phyloP scores from a whole-genome alignment of 2,888 invertebrate genomes.

The Brachylomia viminalis region DNA sequence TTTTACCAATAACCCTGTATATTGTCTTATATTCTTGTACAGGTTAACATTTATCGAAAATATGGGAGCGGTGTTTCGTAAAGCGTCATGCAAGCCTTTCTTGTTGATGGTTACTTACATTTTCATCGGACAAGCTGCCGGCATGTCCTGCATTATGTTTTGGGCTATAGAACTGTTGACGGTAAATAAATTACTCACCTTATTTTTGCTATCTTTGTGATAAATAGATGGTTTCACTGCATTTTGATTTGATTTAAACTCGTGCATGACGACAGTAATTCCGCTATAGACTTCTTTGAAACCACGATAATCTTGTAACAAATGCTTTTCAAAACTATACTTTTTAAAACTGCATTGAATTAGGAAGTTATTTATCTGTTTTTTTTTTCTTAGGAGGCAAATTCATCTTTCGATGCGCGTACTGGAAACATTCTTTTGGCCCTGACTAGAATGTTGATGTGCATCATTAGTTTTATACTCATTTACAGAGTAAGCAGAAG shows the following conservation, averaged over 20 bases:
- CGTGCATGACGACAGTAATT: background rate
- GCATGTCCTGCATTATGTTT: conserved; percentile 74
- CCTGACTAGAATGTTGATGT: conserved; percentile 70
- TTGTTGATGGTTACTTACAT: conserved; percentile 70
- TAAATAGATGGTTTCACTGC: background rate
- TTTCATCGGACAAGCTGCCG: conserved; percentile 72
- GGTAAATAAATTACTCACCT: conserved; percentile 62
- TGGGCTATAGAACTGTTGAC: conserved; percentile 79
- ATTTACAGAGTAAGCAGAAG: conserved; percentile 74
- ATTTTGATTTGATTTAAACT: background rate
- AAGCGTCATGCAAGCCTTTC: conserved; percentile 75
- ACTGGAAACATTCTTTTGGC: conserved; percentile 73
- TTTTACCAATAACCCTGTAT: too few relatives aligned
- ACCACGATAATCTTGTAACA: background rate
- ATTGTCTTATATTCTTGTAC: conserved; percentile 31
- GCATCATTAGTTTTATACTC: conserved; percentile 68
- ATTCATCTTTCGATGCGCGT: conserved; percentile 69
- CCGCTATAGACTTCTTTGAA: background rate
- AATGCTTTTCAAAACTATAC: background rate
- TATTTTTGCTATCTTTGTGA: background rate
- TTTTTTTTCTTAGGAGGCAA: conserved; percentile 71
- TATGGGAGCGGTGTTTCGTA: conserved; percentile 65
- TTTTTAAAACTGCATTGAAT: background rate
- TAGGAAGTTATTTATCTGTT: background rate
- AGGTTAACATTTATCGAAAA: conserved; percentile 71